Evolutionary conservation across 2,888 invertebrate genomes (phyloP).

Genomic region (Xestia xanthographa): DNA sequence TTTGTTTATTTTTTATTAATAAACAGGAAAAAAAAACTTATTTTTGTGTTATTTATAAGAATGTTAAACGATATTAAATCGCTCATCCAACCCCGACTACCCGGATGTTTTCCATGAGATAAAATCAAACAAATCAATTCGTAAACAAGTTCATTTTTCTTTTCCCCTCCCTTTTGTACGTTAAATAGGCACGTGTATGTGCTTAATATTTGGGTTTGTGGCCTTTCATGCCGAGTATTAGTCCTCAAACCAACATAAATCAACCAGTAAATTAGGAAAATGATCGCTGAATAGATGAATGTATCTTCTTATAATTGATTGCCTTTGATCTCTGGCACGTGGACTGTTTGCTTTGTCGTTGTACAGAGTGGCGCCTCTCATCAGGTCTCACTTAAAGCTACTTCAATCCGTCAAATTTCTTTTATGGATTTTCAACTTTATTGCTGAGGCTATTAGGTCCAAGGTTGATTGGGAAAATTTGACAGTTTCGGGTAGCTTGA

Average conservation of each 20-base stretch:
- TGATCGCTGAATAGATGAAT: not conserved
- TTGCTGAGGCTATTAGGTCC: too few species aligned
- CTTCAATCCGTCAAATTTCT: too few species aligned
- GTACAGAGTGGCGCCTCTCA: too few species aligned
- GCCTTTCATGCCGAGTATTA: not conserved
- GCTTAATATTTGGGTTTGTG: constrained; percentile 5
- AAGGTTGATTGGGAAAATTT: too few species aligned
- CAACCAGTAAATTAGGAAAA: not conserved
- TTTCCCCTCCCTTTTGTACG: not conserved
- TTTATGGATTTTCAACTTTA: too few species aligned
- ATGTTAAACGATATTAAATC: not conserved
- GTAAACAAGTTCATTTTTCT: not conserved
- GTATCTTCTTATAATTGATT: constrained; percentile 15
- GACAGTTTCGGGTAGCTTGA: too few species aligned
- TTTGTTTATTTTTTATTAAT: too few species aligned
- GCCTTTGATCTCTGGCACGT: constrained; percentile 19
- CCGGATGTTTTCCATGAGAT: not conserved
- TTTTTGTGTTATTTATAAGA: not conserved
- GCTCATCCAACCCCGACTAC: not conserved
- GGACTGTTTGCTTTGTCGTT: not conserved
- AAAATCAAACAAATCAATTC: constrained; percentile 4
- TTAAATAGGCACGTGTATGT: constrained; percentile 36
- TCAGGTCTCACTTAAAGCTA: too few species aligned
- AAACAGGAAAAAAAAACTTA: not conserved
- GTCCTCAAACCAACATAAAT: not conserved